Evolutionary conservation across 2,888 invertebrate genomes (phyloP), one percentile per base, ranked within the genome.

Genomic region (Drosophila merina): DNA sequence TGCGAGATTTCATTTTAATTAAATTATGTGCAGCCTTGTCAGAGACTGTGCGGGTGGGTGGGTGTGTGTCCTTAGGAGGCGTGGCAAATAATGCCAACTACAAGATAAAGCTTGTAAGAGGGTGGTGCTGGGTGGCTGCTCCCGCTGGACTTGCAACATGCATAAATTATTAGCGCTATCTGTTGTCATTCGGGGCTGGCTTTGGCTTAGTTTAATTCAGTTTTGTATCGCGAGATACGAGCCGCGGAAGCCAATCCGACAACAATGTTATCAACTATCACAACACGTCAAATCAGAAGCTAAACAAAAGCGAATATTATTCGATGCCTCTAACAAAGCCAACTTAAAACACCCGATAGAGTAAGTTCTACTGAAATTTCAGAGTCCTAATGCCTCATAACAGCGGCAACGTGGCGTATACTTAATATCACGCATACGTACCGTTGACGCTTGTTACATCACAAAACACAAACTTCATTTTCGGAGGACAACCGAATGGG

Each of bases 1-100:
- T 83, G 84, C 56, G 86, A 86, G 88, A 85, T 87, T 87, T 82
- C 82, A 66, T 83, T 88, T 82, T 83, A 83, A 88, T 88, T 86
- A 88, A 83, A 83, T 79, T 78, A 79, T 81, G 69, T 78, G 78
- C 64, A 64, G 59, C 72, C 83, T 74, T 82, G 81, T 71, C 72
- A 31, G 33, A 48, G 48, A 12, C 40, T 67, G 50, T 67, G 45
- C 30, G n/a, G n/a, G 28, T n/a, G 33, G 10, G 45, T n/a, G 12
- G 8, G 38, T 14, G 62, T 62, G n/a, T 59, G 31, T 60, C 40
- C 36, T 28, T 28, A 28, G 28, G 28, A 28, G 28, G 28, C 66
- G 73, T 63, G 55, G 51, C 51, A 14, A n/a, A 59, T 44, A 20
- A 48, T 56, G 55, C 55, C 58, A 59, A 55, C 64, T 64, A 64